Conservation (phyloP, 2,888 invertebrate species). For the Entomobrya proxima region DNA sequence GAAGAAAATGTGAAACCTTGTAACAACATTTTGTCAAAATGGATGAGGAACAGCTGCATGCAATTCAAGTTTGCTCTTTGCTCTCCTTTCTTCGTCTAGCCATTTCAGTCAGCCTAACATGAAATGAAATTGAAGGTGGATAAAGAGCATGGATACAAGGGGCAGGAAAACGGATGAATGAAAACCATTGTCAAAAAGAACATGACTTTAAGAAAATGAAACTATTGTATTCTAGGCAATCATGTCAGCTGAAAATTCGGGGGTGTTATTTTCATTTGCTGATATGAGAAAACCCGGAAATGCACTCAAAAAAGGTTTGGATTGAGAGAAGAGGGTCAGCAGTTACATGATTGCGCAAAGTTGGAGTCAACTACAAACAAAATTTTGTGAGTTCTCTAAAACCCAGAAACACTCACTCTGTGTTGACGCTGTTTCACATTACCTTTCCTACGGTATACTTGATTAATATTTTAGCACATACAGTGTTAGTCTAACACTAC, state of each 20-base stretch:
- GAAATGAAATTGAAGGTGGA: constrained; percentile 30
- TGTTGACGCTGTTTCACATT: not conserved
- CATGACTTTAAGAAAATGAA: constrained; percentile 65
- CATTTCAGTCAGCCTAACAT: not conserved
- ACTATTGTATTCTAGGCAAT: constrained; percentile 44
- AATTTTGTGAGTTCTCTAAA: not conserved
- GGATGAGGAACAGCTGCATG: constrained; percentile 72
- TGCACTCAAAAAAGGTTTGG: constrained; percentile 50
- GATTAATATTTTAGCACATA: not conserved
- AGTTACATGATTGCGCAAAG: constrained; percentile 28
- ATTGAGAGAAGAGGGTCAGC: constrained; percentile 60
- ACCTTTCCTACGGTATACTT: not conserved
- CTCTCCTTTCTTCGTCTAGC: not conserved
- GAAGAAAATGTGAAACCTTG: constrained; percentile 33
- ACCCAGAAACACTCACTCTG: not conserved
- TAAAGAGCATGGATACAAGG: not conserved
- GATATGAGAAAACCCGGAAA: constrained; percentile 54
- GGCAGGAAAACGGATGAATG: constrained; percentile 36
- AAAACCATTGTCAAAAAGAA: constrained; percentile 51
- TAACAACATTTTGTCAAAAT: constrained; percentile 67
- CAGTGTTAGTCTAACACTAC: too few species aligned
- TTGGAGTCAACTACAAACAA: not conserved
- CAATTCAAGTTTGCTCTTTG: constrained; percentile 48
- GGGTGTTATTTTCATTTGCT: constrained; percentile 9
- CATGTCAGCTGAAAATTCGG: constrained; percentile 14